A percentile compares a stretch with the other conserved stretches of the same genome.
Evolutionary conservation across 2,888 invertebrate species (phyloP).

Genomic region (Phanerotoma sp.): DNA sequence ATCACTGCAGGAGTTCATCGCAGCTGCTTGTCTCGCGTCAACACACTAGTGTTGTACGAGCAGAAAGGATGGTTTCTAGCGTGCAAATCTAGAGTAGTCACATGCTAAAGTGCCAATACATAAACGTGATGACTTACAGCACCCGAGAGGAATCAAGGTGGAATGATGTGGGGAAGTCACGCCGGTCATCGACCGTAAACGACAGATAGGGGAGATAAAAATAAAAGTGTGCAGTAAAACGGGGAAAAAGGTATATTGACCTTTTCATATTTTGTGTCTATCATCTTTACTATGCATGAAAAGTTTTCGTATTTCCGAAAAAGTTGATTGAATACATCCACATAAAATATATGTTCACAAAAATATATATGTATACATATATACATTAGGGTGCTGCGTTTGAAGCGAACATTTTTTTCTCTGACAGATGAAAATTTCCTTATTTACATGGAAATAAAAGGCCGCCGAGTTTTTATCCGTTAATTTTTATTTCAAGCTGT

Average conservation of each 20-base stretch:
- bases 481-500: no score
- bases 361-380: background rate
- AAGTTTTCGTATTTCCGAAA: no score
- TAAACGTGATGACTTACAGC: conserved; percentile 26
- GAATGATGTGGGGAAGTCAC: background rate
- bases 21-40: conserved; percentile 10
- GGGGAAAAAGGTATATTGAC: background rate
- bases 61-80: background rate
- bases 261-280: background rate
- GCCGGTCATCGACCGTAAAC: background rate
- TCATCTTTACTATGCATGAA: no score
- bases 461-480: no score
- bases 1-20: conserved; percentile 19
- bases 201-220: background rate
- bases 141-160: conserved; percentile 27
- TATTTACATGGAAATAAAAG: no score
- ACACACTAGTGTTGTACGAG: background rate
- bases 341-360: background rate
- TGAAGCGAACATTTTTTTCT: no score
- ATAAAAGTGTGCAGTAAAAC: conserved; percentile 13
- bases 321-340: no score
- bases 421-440: no score
- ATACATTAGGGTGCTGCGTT: no score
- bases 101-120: conserved; percentile 17
- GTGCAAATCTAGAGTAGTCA: background rate